Base-by-base conservation (phyloP, 1,140 invertebrate genomes). In the Micrasema minimum region DNA sequence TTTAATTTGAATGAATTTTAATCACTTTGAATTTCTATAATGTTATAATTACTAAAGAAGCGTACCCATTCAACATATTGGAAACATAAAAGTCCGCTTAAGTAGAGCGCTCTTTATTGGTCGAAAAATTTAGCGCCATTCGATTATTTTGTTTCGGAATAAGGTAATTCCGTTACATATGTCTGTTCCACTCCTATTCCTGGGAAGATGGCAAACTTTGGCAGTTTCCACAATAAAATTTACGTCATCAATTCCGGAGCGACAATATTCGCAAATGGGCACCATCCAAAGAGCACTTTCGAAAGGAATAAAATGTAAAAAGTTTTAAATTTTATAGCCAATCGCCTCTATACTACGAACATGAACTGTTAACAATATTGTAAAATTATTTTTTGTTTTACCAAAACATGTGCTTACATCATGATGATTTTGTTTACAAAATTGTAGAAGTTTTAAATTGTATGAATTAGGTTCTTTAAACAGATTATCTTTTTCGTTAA, bases 281-380 rank as follows among this genome's bases (percentile, higher is more conserved):
- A 48, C n/a, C 55, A 38, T 57, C 46, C 12, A 55, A 65, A 69
- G 59, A 53, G 68, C 51, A 69, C 72, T 68, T 66, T 53, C 61
- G 38, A 62, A 55, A n/a, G 18, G 35, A 68, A 69, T 69, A 68
- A 71, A 74, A 74, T 57, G 72, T 69, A 46, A 74, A 73, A 74
- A 74, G 48, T 74, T 74, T n/a, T 74, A 71, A 74, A 74, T 67
- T 74, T 74, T 68, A 69, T 61, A 35, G 53, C 57, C 23, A 18
- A 66, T 66, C 18, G 46, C 35, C 46, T 38, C 35, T 16, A 9
- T 45, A 45, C 23, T 57, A n/a, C n/a, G n/a, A n/a, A n/a, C n/a
- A n/a, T n/a, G n/a, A n/a, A n/a, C n/a, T n/a, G n/a, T n/a, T n/a
- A n/a, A n/a, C n/a, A n/a, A n/a, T n/a, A n/a, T n/a, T n/a, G n/a